Evolutionary conservation across 2,888 invertebrate species (phyloP).

Genomic region (Lacanobia wlatinum): DNA sequence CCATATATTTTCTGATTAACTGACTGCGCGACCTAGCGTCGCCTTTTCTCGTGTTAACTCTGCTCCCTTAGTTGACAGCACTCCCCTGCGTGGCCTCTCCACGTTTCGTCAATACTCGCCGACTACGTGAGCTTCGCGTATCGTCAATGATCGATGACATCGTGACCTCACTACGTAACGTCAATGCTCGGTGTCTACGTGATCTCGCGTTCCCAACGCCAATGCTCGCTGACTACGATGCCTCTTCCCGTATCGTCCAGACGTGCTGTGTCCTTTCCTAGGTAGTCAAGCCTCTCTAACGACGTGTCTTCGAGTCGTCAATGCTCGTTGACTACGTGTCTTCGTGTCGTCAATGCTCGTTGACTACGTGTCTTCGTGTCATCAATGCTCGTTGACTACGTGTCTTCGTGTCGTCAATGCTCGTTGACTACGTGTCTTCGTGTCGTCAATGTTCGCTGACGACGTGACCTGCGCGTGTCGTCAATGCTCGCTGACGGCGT

Average conservation of each 20-base stretch:
- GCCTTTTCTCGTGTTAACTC: conserved; percentile 51
- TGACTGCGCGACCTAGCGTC: conserved; percentile 31
- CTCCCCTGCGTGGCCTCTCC: conserved; percentile 34
- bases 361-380: conserved; percentile 30
- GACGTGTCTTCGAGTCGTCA: conserved; percentile 37
- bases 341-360: conserved; percentile 35
- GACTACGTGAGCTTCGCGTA: conserved; percentile 26
- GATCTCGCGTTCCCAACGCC: conserved; percentile 20
- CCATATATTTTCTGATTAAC: background rate
- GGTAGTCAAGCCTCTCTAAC: conserved; percentile 48
- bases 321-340: conserved; percentile 31
- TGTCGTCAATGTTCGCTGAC: conserved; percentile 42
- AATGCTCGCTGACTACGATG: conserved; percentile 27
- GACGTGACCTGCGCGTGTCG: conserved; percentile 28
- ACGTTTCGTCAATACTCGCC: conserved; percentile 22
- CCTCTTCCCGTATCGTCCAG: conserved; percentile 9
- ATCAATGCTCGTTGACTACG: conserved; percentile 24
- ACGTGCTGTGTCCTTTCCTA: conserved; percentile 35
- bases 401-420: conserved; percentile 34
- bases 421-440: conserved; percentile 36
- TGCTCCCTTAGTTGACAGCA: conserved; percentile 56
- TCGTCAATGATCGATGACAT: conserved; percentile 21
- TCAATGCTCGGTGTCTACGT: conserved; percentile 30
- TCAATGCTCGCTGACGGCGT: conserved; percentile 43
- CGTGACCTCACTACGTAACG: conserved; percentile 15